Evolutionary conservation across 2,113 vertebrate genomes (phyloP).

Genomic region (Podiceps cristatus): DNA sequence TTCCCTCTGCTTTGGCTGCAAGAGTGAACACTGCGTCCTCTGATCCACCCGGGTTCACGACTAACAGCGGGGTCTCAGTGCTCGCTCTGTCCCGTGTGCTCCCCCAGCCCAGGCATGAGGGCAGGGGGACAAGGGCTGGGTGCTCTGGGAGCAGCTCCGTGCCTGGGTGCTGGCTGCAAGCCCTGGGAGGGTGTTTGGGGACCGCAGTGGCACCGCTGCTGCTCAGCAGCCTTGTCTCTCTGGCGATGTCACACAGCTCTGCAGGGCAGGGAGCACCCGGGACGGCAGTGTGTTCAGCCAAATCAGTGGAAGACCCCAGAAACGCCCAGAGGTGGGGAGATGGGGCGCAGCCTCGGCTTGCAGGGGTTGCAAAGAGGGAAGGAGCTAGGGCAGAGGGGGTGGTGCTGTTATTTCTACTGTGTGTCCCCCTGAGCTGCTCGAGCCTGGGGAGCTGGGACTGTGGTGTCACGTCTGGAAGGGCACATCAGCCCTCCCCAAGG

Average conservation of each 20-base stretch:
- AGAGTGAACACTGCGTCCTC: neutral
- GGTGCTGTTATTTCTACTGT: neutral
- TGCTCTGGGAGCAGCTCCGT: neutral
- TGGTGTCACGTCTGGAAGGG: neutral
- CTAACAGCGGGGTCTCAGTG: neutral
- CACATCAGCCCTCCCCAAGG: neutral
- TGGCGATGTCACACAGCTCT: accelerated
- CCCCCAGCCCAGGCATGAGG: neutral
- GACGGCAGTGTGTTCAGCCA: accelerated
- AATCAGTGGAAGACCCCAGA: neutral
- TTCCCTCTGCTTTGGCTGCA: neutral
- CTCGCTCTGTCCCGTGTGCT: neutral
- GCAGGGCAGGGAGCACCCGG: accelerated
- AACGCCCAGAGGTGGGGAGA: neutral
- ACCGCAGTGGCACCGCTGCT: accelerated
- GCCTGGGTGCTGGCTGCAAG: neutral
- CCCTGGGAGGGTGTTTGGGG: neutral
- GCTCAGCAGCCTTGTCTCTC: neutral
- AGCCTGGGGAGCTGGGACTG: neutral
- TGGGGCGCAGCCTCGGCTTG: neutral
- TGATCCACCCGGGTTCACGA: accelerated
- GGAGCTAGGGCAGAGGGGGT: neutral
- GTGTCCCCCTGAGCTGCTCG: accelerated
- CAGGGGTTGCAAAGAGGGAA: neutral
- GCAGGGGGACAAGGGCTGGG: neutral